Percentiles rank a stretch among this genome's conserved stretches.
phyloP scores from a whole-genome alignment of 2,797 vertebrate species.

The Pempheris klunzingeri region DNA sequence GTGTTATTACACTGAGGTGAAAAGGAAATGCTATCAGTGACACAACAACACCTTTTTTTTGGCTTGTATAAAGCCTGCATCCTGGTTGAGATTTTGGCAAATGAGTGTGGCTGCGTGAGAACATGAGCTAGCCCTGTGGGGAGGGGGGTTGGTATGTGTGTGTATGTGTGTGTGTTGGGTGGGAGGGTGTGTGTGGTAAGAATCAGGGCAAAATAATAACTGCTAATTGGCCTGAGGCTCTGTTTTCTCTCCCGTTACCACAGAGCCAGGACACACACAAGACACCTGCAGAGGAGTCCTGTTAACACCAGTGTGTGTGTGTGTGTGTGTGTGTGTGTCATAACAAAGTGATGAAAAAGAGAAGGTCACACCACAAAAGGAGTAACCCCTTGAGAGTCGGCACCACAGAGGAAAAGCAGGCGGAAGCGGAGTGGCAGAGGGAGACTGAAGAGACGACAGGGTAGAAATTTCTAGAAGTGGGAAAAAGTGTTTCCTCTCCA shows the following conservation, averaged over 20 bases:
- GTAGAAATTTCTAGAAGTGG: slow-evolving; percentile 56
- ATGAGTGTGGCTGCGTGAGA: slow-evolving; percentile 59
- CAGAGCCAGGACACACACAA: slow-evolving; percentile 69
- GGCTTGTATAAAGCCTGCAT: slow-evolving; percentile 25
- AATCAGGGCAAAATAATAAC: slow-evolving; percentile 80
- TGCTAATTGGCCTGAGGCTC: slow-evolving; percentile 85
- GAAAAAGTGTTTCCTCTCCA: slow-evolving; percentile 55
- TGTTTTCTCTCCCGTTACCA: slow-evolving; percentile 65
- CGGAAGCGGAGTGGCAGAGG: slow-evolving; percentile 61
- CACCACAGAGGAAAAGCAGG: slow-evolving; percentile 57
- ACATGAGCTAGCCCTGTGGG: slow-evolving; percentile 52
- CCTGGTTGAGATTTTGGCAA: slow-evolving; percentile 56
- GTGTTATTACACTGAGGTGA: slow-evolving; percentile 76
- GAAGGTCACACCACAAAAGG: slow-evolving; percentile 73
- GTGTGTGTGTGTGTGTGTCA: slow-evolving; percentile 45
- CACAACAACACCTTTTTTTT: slow-evolving; percentile 71
- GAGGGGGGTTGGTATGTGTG: slow-evolving; percentile 7
- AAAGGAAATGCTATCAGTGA: slow-evolving; percentile 68
- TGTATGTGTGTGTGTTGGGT: slow-evolving; percentile 9
- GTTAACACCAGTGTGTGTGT: slow-evolving; percentile 63
- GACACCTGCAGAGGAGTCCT: slow-evolving; percentile 70
- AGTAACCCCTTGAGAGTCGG: slow-evolving; percentile 58
- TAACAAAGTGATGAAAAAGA: slow-evolving; percentile 40
- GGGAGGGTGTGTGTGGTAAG: slow-evolving; percentile 40
- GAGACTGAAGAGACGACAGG: slow-evolving; percentile 49